A percentile compares a stretch with the other conserved stretches of the same genome.
Evolutionary conservation across 2,888 invertebrate species (phyloP).

Genomic region (Mythimna vitellina): DNA sequence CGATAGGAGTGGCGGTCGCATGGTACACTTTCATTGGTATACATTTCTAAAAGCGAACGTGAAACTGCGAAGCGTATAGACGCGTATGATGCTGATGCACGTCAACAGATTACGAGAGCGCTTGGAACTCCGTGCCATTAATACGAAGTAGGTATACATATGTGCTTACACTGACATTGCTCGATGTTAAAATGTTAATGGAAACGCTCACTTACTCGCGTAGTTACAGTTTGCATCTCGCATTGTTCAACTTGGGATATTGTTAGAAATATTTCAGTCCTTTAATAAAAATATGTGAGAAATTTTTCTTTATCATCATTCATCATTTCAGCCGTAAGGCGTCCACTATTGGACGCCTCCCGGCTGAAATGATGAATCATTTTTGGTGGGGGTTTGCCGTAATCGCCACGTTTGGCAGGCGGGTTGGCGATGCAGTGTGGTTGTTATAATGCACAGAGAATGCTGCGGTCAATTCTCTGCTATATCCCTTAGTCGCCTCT

Average conservation of each 20-base stretch:
- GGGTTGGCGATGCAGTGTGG: too few species aligned
- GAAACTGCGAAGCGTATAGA: constrained; percentile 17
- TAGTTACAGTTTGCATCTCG: background rate
- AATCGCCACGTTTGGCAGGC: too few species aligned
- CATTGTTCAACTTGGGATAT: background rate
- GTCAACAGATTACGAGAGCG: constrained; percentile 7
- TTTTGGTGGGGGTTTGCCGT: too few species aligned
- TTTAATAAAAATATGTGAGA: background rate
- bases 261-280: background rate
- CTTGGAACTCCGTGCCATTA: constrained; percentile 5
- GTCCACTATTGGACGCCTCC: too few species aligned
- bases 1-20: constrained; percentile 9
- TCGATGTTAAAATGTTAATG: background rate
- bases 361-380: too few species aligned
- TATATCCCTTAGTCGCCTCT: too few species aligned
- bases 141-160: background rate
- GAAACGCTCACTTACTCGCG: background rate
- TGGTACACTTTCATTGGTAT: constrained; percentile 53
- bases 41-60: constrained; percentile 57
- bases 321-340: too few species aligned
- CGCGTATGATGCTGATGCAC: constrained; percentile 28
- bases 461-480: too few species aligned
- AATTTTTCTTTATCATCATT: too few species aligned
- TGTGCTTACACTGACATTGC: constrained; percentile 7
- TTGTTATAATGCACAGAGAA: too few species aligned